Evolutionary conservation across 1,140 invertebrate species (phyloP).

Genomic region (Araneus ventricosus): DNA sequence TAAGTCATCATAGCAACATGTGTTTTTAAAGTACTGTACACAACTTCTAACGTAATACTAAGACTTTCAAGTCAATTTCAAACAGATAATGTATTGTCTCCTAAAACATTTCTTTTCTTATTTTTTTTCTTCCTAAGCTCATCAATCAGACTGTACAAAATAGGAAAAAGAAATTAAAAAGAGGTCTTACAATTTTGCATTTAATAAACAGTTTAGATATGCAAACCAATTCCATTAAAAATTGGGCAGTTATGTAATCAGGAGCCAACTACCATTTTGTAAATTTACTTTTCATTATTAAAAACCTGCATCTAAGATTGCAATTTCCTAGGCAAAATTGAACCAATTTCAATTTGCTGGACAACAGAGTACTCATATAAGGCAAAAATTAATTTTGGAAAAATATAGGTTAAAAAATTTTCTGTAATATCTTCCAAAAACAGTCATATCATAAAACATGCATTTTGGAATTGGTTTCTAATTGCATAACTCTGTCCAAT

Average conservation of each 20-base stretch:
- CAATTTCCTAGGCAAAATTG: too few relatives aligned
- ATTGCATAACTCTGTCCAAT: too few relatives aligned
- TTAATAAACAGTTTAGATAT: neutral
- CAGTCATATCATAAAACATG: too few relatives aligned
- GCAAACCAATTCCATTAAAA: neutral
- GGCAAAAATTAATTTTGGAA: too few relatives aligned
- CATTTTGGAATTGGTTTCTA: too few relatives aligned
- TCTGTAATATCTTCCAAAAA: too few relatives aligned
- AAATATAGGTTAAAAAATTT: too few relatives aligned
- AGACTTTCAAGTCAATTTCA: conserved; percentile 40
- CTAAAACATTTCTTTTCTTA: conserved; percentile 17
- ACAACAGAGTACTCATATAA: too few relatives aligned
- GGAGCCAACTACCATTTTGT: too few relatives aligned
- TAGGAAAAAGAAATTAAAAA: neutral
- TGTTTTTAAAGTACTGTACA: conserved; percentile 62
- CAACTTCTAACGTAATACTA: conserved; percentile 51
- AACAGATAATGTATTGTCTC: neutral
- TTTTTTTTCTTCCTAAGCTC: conserved; percentile 61
- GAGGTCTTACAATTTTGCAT: neutral
- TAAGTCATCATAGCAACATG: conserved; percentile 46
- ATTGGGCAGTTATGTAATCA: neutral
- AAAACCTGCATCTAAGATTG: too few relatives aligned
- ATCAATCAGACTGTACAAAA: conserved; percentile 54
- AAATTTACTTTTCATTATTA: too few relatives aligned
- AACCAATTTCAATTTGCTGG: too few relatives aligned